Evolutionary conservation across 2,888 invertebrate species (phyloP), one percentile per base, ranked within the genome.

Genomic region (Andrena bicolor): DNA sequence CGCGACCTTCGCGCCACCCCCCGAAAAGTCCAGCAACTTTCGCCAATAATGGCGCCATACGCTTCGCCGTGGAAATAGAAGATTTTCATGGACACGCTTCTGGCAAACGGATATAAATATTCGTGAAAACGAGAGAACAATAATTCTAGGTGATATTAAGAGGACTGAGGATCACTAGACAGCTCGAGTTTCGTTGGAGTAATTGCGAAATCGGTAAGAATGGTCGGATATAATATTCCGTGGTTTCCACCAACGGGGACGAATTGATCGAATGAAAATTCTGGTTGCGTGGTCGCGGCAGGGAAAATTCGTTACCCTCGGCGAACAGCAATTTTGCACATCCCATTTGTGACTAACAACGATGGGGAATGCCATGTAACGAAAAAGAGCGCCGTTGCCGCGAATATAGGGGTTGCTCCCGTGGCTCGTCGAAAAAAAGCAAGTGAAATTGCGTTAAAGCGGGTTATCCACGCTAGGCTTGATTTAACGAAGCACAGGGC

Each of bases 381-480:
- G 49, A 48, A 63, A 64, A 63, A 56, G 13, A 64, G 28, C 32
- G 41, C 32, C 41, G 13, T 8, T 64, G 48, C 66, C 16, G 41
- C 28, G 56, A 32, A 48, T 20, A 30, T 26, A 58, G 41, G 13
- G 32, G 30, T 35, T 70, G 8, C 16, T 23, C 66, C 26, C 32
- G 76, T 61, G 68, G 66, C 61, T 77, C 68, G 79, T 69, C 49
- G 74, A 80, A 80, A 73, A 23, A 72, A 70, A 41, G 13, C 79
- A 75, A 75, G 88, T 76, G 87, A 86, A 86, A 88, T 88, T 86
- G 88, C 88, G 84, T 88, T 88, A 86, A 84, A 84, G 76, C 85
- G 82, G 70, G 84, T 88, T 88, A 88, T 72, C 87, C 76, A 87
- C 88, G 88, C 28, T 76, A 86, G 79, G 87, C 66, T 88, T 86